A percentile compares a stretch with the other conserved stretches of the same genome.
Conservation (phyloP, 2,797 vertebrate genomes). For the Onychomys leucogaster region DNA sequence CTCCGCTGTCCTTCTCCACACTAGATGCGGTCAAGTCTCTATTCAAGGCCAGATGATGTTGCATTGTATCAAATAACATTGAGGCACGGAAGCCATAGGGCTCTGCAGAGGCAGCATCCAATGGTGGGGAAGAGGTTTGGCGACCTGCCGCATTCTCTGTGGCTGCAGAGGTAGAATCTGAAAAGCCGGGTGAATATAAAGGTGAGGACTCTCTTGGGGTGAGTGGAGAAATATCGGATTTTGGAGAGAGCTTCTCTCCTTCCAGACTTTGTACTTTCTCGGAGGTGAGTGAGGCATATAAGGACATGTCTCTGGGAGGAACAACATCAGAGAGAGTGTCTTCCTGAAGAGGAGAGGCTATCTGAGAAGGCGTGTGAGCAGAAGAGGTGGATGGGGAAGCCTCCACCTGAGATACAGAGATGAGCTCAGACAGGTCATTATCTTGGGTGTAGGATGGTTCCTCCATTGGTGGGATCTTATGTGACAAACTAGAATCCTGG, state of each 20-base stretch:
- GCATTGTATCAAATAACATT: constrained; percentile 75
- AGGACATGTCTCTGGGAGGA: constrained; percentile 88
- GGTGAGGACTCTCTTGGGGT: constrained; percentile 89
- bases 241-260: constrained; percentile 89
- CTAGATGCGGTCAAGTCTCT: constrained; percentile 84
- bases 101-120: constrained; percentile 79
- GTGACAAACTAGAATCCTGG: constrained; percentile 87
- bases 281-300: constrained; percentile 88
- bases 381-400: constrained; percentile 96
- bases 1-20: constrained; percentile 88
- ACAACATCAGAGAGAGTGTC: constrained; percentile 87
- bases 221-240: constrained; percentile 90
- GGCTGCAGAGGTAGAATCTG: constrained; percentile 85
- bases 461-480: constrained; percentile 88
- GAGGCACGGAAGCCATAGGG: constrained; percentile 85
- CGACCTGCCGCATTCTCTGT: constrained; percentile 70
- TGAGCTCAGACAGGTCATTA: constrained; percentile 90
- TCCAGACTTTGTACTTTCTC: constrained; percentile 87
- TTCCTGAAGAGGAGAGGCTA: constrained; percentile 90
- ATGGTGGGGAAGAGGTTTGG: constrained; percentile 76
- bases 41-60: constrained; percentile 84
- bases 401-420: constrained; percentile 95
- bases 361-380: constrained; percentile 94
- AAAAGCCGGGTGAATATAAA: constrained; percentile 87
- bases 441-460: constrained; percentile 92